These are phyloP conservation scores for Montipora sp. DNA, from an alignment of 64 coral and sea anemone genomes.

Conservation along the genomic window DNA sequence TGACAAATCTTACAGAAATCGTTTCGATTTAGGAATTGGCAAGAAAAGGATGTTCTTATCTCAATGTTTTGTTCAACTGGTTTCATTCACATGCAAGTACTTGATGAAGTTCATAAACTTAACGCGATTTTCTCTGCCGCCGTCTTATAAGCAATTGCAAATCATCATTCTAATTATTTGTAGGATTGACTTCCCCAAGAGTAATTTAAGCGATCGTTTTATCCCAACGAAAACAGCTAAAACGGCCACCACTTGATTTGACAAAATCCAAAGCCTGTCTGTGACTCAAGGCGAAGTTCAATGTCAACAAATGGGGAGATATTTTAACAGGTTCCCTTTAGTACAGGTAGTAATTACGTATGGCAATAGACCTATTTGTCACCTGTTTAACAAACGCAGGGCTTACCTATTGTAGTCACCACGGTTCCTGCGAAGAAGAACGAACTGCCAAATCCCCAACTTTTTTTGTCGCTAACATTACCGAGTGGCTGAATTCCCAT, in stretches of 20 bases:
- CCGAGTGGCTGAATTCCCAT: conserved; percentile 76
- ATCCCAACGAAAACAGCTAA: no score
- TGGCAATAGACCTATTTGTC: neutral
- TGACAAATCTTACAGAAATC: neutral
- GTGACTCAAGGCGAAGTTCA: neutral
- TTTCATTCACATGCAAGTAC: no score
- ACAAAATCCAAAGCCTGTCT: neutral
- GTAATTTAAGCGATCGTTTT: no score
- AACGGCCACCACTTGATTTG: neutral
- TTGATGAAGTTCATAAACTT: neutral
- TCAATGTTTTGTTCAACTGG: no score
- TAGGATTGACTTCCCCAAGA: no score
- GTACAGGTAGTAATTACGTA: conserved; percentile 3
- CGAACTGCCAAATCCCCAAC: conserved; percentile 89
- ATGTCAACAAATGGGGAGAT: neutral
- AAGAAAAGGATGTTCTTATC: neutral
- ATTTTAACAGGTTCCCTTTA: neutral
- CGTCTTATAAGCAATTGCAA: neutral
- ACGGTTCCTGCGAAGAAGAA: conserved; percentile 95
- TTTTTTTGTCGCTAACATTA: conserved; percentile 67
- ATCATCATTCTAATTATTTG: neutral
- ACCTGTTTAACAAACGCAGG: neutral
- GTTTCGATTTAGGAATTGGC: neutral
- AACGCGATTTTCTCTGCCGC: neutral
- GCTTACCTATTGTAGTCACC: conserved; percentile 89